Evolutionary conservation across 2,888 invertebrate genomes (phyloP).

Genomic region (Cantharis rustica): DNA sequence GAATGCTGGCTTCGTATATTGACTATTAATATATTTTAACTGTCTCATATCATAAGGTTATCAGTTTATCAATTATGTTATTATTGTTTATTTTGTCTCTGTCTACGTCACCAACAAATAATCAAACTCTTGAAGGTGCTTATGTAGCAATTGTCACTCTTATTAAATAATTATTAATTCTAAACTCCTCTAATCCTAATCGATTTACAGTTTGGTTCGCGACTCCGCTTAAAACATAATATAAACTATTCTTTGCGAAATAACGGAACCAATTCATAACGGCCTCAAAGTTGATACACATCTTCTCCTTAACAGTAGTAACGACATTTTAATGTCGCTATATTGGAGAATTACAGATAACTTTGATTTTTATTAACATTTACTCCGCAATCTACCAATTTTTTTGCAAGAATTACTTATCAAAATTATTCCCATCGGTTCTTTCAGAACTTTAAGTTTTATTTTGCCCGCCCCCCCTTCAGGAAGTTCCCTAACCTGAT

Average conservation of each 20-base stretch:
- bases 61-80: constrained; percentile 4
- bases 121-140: background rate
- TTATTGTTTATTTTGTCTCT: constrained; percentile 4
- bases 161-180: background rate
- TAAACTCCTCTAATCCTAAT: background rate
- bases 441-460: too few relatives aligned
- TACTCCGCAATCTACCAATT: too few relatives aligned
- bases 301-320: background rate
- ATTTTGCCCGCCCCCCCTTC: too few relatives aligned
- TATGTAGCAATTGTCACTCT: background rate
- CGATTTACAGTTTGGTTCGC: background rate
- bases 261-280: background rate
- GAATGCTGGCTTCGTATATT: background rate
- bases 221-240: background rate
- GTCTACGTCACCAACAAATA: background rate
- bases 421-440: too few relatives aligned
- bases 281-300: background rate
- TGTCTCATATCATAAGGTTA: constrained; percentile 4
- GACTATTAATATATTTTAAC: constrained; percentile 3
- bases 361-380: too few relatives aligned
- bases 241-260: background rate
- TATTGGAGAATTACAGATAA: too few relatives aligned
- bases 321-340: too few relatives aligned
- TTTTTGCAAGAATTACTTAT: too few relatives aligned
- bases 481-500: too few relatives aligned